A percentile compares a stretch with the other conserved stretches of the same genome.
Conservation (phyloP, 35 echinoderm and acorn worm species). For the Heliocidaris tuberculata region DNA sequence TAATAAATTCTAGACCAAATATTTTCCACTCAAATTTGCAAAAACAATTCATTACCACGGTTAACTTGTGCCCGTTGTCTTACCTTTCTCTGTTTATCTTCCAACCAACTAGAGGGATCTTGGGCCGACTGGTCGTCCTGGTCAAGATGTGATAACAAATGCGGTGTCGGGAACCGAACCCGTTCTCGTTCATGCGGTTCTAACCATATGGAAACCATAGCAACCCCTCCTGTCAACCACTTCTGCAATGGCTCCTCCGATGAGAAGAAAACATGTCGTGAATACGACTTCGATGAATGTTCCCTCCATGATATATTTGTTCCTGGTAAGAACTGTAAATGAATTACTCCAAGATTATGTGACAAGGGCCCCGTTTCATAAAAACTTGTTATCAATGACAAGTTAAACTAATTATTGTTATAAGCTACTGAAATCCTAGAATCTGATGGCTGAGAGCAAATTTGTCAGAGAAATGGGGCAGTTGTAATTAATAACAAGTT, state of each 20-base stretch:
- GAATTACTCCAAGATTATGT: not conserved
- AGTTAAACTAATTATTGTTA: too few species aligned
- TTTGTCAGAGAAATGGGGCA: too few species aligned
- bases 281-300: conserved; percentile 37
- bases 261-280: not conserved
- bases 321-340: not conserved
- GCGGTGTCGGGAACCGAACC: conserved; percentile 28
- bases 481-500: too few species aligned
- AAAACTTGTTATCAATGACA: too few species aligned
- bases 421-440: too few species aligned
- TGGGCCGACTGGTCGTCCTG: conserved; percentile 18
- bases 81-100: not conserved
- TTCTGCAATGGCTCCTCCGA: not conserved
- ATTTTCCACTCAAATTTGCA: too few species aligned
- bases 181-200: not conserved
- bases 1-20: too few species aligned
- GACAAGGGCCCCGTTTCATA: too few species aligned
- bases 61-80: not conserved
- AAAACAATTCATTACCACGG: too few species aligned
- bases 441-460: too few species aligned
- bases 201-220: not conserved
- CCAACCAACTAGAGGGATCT: not conserved
- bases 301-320: conserved; percentile 17
- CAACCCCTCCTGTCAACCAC: not conserved
- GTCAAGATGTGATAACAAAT: not conserved